Evolutionary conservation across 64 coral and sea anemone species (phyloP), one percentile per base, ranked within the genome.

Genomic region (Stichodactyla mertensii): DNA sequence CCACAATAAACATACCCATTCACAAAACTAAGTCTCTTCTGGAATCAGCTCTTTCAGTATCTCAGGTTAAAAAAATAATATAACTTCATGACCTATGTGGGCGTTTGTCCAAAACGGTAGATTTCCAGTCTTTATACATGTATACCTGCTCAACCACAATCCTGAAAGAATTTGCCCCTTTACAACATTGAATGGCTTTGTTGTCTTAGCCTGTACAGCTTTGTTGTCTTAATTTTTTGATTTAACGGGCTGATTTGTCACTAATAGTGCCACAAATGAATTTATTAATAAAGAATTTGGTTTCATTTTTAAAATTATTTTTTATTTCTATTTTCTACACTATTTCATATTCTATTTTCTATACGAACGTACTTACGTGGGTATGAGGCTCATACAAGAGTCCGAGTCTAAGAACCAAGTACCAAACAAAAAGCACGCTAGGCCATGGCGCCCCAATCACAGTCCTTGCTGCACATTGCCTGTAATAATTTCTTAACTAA

Each of bases 181-280:
- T 74, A 74, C 69, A 74, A 74, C 27, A 74, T n/a, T 27, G 69
- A 74, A 74, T 74, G 11, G 69, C 24, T 31, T 74, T 74, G 69
- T 74, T 23, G 69, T 74, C 23, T 31, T 74, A 6, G 10, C 12
- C 27, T 11, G 12, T 31, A 27, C 27, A 6, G 22, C 20, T 5
- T 71, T 6, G 66, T 0, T 1, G 23, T 7, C 4, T 6, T 23
- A 58, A 58, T 9, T 9, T 15, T 9, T 58, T 58, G 56, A 11
- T 9, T 15, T 58, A 58, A 11, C 14, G 56, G 69, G 23, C 36
- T 45, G 36, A 45, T 45, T 45, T 45, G 36, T 31, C 28, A 45
- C 36, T 45, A 45, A 45, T 45, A 45, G 36, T 45, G 36, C 36
- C 36, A 45, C 36, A 45, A 45, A 45, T 45, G 36, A 45, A 45